phyloP scores from a whole-genome alignment of 2,888 invertebrate species.

The Ypsolopha scabrella region DNA sequence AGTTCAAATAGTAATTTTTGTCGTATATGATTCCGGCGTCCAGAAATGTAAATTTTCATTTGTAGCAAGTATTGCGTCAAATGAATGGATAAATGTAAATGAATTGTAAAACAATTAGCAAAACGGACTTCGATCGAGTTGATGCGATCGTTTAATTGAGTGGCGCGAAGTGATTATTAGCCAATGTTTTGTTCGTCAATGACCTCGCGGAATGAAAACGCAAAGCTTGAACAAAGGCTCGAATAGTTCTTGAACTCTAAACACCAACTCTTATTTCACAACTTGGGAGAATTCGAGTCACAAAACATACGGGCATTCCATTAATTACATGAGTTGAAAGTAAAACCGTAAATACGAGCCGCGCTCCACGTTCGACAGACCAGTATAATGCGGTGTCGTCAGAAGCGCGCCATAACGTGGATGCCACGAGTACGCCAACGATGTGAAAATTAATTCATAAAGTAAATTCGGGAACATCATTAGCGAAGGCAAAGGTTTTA shows the following conservation, averaged over 20 bases:
- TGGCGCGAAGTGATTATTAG: slow-evolving; percentile 46
- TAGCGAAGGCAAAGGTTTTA: no score
- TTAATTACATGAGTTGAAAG: not conserved
- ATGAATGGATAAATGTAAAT: no score
- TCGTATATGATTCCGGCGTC: no score
- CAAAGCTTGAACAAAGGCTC: slow-evolving; percentile 40
- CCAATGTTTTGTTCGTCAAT: slow-evolving; percentile 47
- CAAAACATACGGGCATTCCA: slow-evolving; percentile 19
- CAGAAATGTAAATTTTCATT: no score
- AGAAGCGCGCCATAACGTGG: slow-evolving; percentile 52
- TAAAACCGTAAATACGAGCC: slow-evolving; percentile 1
- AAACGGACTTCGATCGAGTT: slow-evolving; percentile 14
- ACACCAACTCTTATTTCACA: slow-evolving; percentile 10
- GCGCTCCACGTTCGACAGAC: not conserved
- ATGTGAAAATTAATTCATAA: not conserved
- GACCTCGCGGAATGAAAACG: slow-evolving; percentile 49
- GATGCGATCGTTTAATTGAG: slow-evolving; percentile 23
- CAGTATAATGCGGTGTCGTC: not conserved
- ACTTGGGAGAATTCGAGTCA: not conserved
- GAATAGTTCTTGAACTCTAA: slow-evolving; percentile 18
- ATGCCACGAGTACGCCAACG: slow-evolving; percentile 61
- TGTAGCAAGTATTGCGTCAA: no score
- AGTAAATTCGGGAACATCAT: no score
- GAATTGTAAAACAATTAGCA: not conserved
- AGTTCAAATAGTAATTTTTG: no score